Evolutionary conservation across 2,888 invertebrate species (phyloP), one percentile per base, ranked within the genome.

Genomic region (Panopea generosa): DNA sequence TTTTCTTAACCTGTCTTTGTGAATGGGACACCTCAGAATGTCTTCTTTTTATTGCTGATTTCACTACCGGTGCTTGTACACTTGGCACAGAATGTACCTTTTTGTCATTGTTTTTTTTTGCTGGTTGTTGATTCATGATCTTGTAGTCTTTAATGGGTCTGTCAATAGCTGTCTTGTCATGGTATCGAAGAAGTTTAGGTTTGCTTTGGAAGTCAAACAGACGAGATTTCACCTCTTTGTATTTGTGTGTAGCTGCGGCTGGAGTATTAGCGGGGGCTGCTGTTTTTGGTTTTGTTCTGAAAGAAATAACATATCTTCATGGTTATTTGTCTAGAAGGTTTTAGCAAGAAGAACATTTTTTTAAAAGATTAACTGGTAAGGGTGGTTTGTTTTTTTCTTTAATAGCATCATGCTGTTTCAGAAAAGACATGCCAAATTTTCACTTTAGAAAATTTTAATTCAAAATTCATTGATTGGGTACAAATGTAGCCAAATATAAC

Each of bases 161-260:
- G 33, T 33, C 33, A 7, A 11, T 4, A 20, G 18, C 16, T 7
- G 57, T n/a, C 11, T 57, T 38, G 18, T 22, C 40, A 22, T 57
- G 18, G 38, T 24, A 14, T 1, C 16, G 22, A 20, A 22, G 14
- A 26, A 9, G 33, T 38, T 52, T 50, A 22, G 55, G 66, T 62
- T 69, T 73, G 29, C 24, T 47, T 18, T 60, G 53, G 24, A 70
- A 74, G 33, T 78, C 78, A 67, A 78, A 74, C 3, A 78, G 60
- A 20, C 78, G 60, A 27, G 78, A 78, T 57, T 59, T 75, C 11
- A 76, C 75, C 16, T n/a, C 20, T 18, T 43, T 55, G 26, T 9
- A 55, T 38, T 71, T 63, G 14, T 26, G 24, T 11, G 69, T 45
- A 18, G 45, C 4, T 45, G 45, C 4, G 4, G 45, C n/a, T 45